Conservation (phyloP, 2,113 vertebrate genomes). For the Furnarius figulus region DNA sequence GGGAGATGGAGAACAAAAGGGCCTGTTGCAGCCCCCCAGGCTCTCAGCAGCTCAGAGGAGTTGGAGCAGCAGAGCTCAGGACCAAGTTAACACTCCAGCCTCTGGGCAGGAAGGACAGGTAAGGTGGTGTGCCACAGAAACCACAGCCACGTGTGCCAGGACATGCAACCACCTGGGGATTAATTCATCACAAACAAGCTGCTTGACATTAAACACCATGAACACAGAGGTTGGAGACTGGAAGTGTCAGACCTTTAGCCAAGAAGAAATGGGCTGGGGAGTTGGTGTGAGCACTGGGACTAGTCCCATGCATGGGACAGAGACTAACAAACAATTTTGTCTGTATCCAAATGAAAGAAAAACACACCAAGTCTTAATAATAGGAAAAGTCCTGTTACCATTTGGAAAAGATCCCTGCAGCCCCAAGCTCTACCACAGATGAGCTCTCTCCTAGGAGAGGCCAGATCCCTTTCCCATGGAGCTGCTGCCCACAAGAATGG, state of each 20-base stretch:
- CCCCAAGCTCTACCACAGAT: background rate
- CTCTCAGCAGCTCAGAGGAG: background rate
- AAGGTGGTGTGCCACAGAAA: background rate
- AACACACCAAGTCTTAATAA: background rate
- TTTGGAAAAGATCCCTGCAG: background rate
- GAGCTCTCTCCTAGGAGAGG: background rate
- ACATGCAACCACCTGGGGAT: background rate
- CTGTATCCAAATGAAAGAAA: background rate
- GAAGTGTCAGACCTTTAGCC: background rate
- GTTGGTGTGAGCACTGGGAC: background rate
- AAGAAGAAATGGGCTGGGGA: background rate
- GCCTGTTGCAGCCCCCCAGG: background rate
- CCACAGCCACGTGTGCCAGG: background rate
- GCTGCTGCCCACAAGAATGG: background rate
- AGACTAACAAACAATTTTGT: background rate
- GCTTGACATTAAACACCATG: background rate
- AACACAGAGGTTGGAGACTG: background rate
- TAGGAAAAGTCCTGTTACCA: background rate
- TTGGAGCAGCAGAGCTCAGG: background rate
- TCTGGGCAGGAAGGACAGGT: too few species aligned
- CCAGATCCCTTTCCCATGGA: background rate
- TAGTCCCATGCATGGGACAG: fast-evolving
- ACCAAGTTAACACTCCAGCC: background rate
- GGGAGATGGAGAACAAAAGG: background rate
- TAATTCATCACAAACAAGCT: background rate